Evolutionary conservation across 2,113 vertebrate species (phyloP), one percentile per base, ranked within the genome.

Genomic region (Anolis carolinensis): DNA sequence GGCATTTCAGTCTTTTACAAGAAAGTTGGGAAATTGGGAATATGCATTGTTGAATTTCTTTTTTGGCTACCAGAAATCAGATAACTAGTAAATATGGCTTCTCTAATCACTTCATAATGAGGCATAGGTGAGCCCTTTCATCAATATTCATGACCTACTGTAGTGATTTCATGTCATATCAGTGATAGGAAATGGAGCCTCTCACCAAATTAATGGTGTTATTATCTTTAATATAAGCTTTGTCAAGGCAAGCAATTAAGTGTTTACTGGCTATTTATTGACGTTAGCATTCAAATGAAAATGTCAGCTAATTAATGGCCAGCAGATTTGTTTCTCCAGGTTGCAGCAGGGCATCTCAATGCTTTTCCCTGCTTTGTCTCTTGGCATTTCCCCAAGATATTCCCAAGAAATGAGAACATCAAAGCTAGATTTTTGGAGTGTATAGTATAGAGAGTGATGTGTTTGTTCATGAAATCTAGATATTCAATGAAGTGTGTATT

Each of bases 391-490:
- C 95, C 95, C 96, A 97, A 96, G 92, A 93, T 93, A 94, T 96
- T 95, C 94, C 93, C 94, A 92, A 95, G 89, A 95, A 95, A 96
- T 94, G 79, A 91, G 91, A 92, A 59, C 65, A 68, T 93, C 93
- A 95, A 93, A 93, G 94, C 95, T 96, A 95, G 92, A 10, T 96
- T 96, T 96, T 96, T 96, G 95, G 94, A 96, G 93, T 96, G 96
- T 97, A 96, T 96, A 95, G 96, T 97, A 96, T 96, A 95, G 96
- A 94, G 52, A 91, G 92, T 96, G 95, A 94, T 95, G 94, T 96
- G 95, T 95, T 96, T 96, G 93, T 96, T 97, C 95, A 96, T 97
- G 96, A 96, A 96, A 96, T 95, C 96, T 96, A 95, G 96, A 95
- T 94, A 96, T 36, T 95, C 95, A 96, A 94, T 95, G 95, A 96